A percentile compares a stretch with the other conserved stretches of the same genome.
Evolutionary conservation across 2,888 invertebrate species (phyloP).

Genomic region (Melanophora roralis): DNA sequence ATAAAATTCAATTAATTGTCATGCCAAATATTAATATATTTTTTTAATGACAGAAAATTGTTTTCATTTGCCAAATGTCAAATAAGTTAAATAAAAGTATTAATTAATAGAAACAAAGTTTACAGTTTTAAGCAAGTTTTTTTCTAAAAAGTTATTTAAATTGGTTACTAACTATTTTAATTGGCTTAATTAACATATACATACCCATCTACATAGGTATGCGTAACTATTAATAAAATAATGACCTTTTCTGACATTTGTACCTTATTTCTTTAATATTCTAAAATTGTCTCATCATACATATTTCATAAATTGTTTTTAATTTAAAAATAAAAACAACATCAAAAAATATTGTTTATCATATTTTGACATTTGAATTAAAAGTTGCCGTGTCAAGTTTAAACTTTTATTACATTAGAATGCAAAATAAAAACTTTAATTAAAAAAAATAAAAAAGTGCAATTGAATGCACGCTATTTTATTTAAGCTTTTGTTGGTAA

Average conservation of each 20-base stretch:
- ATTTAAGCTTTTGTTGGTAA: conserved; percentile 4
- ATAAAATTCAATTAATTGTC: conserved; percentile 16
- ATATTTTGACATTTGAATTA: conserved; percentile 57
- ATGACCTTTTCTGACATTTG: not conserved
- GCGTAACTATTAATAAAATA: not conserved
- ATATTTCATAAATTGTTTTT: not conserved
- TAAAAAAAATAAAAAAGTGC: conserved; percentile 11
- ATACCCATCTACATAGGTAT: too few relatives aligned
- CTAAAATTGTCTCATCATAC: not conserved
- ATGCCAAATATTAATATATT: conserved; percentile 14
- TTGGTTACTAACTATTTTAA: too few relatives aligned
- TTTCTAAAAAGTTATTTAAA: too few relatives aligned
- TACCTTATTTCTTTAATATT: not conserved
- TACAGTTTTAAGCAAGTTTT: too few relatives aligned
- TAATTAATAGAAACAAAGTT: not conserved
- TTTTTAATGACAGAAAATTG: not conserved
- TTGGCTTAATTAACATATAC: too few relatives aligned
- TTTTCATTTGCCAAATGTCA: conserved; percentile 51
- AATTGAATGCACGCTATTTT: conserved; percentile 34
- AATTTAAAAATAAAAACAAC: too few relatives aligned
- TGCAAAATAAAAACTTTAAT: conserved; percentile 38
- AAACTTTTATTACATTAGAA: conserved; percentile 23
- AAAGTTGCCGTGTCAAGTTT: conserved; percentile 61
- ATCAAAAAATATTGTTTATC: conserved; percentile 39
- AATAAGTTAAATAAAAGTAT: conserved; percentile 27